Evolutionary conservation across 2,113 vertebrate species (phyloP).

Genomic region (Lophura nycthemera): DNA sequence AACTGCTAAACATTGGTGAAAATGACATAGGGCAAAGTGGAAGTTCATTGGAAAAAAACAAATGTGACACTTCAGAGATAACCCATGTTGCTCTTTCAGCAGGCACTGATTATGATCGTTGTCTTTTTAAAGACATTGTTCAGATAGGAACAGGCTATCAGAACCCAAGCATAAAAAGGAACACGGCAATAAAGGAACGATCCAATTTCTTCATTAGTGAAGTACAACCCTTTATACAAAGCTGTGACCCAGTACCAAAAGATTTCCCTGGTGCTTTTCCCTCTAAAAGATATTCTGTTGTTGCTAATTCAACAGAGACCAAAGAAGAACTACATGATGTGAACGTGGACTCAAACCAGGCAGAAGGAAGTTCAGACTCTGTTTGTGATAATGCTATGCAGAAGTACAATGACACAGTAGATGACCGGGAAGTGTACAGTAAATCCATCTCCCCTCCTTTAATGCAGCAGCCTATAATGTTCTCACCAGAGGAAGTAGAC

Average conservation of each 20-base stretch:
- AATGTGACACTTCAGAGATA: constrained; percentile 17
- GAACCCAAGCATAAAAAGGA: constrained; percentile 49
- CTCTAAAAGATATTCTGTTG: constrained; percentile 69
- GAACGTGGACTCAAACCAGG: constrained; percentile 47
- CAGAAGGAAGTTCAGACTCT: constrained; percentile 62
- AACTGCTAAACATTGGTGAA: constrained; percentile 74
- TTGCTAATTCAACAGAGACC: constrained; percentile 76
- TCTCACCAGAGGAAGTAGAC: constrained; percentile 94
- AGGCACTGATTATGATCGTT: constrained; percentile 43
- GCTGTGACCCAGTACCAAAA: constrained; percentile 76
- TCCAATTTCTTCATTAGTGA: constrained; percentile 59
- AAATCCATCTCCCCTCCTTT: constrained; percentile 78
- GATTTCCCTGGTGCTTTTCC: constrained; percentile 77
- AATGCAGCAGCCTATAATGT: constrained; percentile 88
- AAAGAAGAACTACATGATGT: constrained; percentile 75
- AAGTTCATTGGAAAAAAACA: neutral
- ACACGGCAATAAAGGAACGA: constrained; percentile 68
- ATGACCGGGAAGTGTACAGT: constrained; percentile 59
- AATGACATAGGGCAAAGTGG: constrained; percentile 68
- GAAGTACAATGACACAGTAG: constrained; percentile 67
- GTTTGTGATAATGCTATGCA: constrained; percentile 76
- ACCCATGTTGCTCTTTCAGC: constrained; percentile 24
- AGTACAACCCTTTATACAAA: constrained; percentile 72
- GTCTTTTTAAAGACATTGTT: constrained; percentile 68
- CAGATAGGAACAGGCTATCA: constrained; percentile 51